Percentiles rank a stretch among this genome's conserved stretches.
Evolutionary conservation across 2,113 vertebrate genomes (phyloP).

Genomic region (Onychostruthus taczanowskii): DNA sequence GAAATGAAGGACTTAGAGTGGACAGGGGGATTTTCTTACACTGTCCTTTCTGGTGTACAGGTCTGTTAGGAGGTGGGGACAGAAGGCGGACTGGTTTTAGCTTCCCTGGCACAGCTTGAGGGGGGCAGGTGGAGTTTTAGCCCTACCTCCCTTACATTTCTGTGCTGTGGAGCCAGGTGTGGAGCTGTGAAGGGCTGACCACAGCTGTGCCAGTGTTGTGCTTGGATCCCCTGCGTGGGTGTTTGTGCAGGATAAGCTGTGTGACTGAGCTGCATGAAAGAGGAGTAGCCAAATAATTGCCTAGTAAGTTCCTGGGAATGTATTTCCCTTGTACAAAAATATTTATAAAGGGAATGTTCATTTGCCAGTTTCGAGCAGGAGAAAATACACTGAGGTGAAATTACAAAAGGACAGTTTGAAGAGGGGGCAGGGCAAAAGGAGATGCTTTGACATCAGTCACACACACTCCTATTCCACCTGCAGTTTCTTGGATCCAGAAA

Average conservation of each 20-base stretch:
- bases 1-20: neutral
- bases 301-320: neutral
- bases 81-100: neutral
- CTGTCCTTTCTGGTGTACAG: neutral
- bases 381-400: neutral
- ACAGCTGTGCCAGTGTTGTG: neutral
- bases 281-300: neutral
- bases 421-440: neutral
- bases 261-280: neutral
- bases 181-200: neutral
- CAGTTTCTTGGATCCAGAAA: neutral
- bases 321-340: neutral
- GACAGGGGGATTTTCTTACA: neutral
- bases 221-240: neutral
- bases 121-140: neutral
- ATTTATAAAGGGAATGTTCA: neutral
- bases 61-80: neutral
- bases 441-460: neutral
- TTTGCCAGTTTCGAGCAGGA: neutral
- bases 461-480: neutral
- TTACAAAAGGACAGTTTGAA: neutral
- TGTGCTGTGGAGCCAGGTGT: neutral
- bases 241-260: neutral
- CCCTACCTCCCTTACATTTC: neutral
- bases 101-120: neutral